Evolutionary conservation across 2,888 invertebrate species (phyloP).

Genomic region (Patella ulyssiponensis): DNA sequence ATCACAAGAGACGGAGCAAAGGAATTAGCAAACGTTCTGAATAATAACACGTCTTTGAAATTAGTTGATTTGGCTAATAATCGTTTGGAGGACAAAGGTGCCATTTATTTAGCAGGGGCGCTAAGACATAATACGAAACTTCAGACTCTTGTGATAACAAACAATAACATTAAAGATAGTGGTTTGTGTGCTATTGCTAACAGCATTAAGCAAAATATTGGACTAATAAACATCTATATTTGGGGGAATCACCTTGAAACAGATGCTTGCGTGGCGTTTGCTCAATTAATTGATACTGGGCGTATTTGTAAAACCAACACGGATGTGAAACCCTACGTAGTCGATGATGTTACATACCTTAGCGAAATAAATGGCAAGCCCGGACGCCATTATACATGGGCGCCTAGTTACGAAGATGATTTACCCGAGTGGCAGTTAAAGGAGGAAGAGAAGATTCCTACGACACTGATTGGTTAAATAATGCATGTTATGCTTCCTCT

Average conservation of each 20-base stretch:
- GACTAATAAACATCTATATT: constrained; percentile 67
- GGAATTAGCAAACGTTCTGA: constrained; percentile 67
- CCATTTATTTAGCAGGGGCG: constrained; percentile 67
- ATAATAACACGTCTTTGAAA: constrained; percentile 65
- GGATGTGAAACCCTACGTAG: constrained; percentile 70
- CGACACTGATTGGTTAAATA: no score
- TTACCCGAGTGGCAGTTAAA: constrained; percentile 62
- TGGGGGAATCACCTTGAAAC: constrained; percentile 72
- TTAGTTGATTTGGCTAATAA: constrained; percentile 70
- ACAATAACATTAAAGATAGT: constrained; percentile 68
- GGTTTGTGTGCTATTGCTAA: constrained; percentile 71
- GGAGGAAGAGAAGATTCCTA: constrained; percentile 30
- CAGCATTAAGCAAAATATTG: constrained; percentile 65
- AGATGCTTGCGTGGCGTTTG: constrained; percentile 69
- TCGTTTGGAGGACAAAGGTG: constrained; percentile 71
- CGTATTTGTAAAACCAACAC: constrained; percentile 60
- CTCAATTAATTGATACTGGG: constrained; percentile 62
- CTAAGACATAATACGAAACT: constrained; percentile 68
- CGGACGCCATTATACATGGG: constrained; percentile 67
- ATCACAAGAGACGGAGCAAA: constrained; percentile 71
- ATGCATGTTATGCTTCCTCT: no score
- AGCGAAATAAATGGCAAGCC: constrained; percentile 59
- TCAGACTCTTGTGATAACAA: constrained; percentile 61
- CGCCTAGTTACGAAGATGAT: constrained; percentile 68
- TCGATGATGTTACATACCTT: constrained; percentile 68